Conservation (phyloP, 2,113 vertebrate genomes). For the Mungos mungo region DNA sequence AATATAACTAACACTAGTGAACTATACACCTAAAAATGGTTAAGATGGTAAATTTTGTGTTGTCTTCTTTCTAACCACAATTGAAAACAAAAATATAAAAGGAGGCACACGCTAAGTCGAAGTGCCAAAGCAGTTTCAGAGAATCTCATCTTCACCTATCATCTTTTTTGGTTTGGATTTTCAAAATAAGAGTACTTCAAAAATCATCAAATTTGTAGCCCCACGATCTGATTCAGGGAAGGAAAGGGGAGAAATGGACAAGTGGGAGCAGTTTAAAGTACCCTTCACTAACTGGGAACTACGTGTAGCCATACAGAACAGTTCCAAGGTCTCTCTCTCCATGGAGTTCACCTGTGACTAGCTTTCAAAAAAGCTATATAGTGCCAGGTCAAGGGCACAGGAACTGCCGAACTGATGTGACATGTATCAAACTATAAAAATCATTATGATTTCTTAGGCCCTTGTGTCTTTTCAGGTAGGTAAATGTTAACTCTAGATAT, state of each 20-base stretch:
- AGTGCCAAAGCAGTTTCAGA: slow-evolving; percentile 46
- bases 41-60: slow-evolving; percentile 22
- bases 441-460: background rate
- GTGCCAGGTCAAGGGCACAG: background rate
- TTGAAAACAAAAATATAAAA: background rate
- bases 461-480: background rate
- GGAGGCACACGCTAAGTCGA: background rate
- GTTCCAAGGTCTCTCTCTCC: background rate
- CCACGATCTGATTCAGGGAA: background rate
- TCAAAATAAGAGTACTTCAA: slow-evolving; percentile 33
- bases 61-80: slow-evolving; percentile 10
- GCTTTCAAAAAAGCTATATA: background rate
- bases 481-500: slow-evolving; percentile 40
- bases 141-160: background rate
- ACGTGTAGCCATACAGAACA: background rate
- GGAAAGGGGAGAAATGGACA: background rate
- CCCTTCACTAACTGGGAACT: background rate
- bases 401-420: background rate
- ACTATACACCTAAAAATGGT: background rate
- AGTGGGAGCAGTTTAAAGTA: background rate
- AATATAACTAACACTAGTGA: background rate
- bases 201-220: slow-evolving; percentile 18
- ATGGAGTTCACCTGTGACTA: background rate
- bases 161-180: slow-evolving; percentile 46
- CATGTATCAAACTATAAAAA: background rate